Evolutionary conservation across 1,140 invertebrate genomes (phyloP).

Genomic region (Orius insidiosus): DNA sequence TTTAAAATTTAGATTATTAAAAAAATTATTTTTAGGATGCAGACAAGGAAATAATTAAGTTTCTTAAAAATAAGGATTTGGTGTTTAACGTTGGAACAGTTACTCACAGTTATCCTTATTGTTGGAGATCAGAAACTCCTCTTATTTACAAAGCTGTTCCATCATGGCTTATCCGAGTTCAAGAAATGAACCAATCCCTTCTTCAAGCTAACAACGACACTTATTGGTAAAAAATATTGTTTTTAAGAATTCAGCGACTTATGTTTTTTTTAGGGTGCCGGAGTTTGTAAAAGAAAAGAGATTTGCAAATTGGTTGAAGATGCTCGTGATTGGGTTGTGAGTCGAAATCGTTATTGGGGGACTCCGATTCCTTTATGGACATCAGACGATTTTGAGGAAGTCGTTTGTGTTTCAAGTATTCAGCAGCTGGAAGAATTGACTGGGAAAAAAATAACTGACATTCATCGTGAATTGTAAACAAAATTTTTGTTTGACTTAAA

Average conservation of each 20-base stretch:
- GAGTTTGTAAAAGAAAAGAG: conserved; percentile 96
- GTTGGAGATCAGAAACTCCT: conserved; percentile 97
- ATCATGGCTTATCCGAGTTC: conserved; percentile 95
- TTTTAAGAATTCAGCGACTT: background rate
- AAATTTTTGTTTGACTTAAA: conserved; percentile 27
- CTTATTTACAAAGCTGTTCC: conserved; percentile 96
- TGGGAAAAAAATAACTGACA: conserved; percentile 65
- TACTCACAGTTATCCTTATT: conserved; percentile 97
- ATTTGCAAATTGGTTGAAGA: conserved; percentile 97
- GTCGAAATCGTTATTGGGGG: conserved; percentile 96
- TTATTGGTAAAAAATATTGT: conserved; percentile 57
- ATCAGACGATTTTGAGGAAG: conserved; percentile 82
- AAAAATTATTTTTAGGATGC: conserved; percentile 39
- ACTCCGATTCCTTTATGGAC: conserved; percentile 98
- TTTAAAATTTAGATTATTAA: no score
- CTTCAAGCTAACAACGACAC: conserved; percentile 66
- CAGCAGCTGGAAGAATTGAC: conserved; percentile 72
- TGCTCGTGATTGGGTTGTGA: conserved; percentile 95
- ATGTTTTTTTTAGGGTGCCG: conserved; percentile 45
- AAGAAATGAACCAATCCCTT: conserved; percentile 71
- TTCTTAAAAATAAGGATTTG: conserved; percentile 55
- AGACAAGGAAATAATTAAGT: conserved; percentile 70
- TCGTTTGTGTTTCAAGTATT: conserved; percentile 89
- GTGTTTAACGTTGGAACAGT: conserved; percentile 57
- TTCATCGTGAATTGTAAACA: conserved; percentile 64